Evolutionary conservation across 1,140 invertebrate genomes (phyloP), one percentile per base, ranked within the genome.

Genomic region (Cotesia glomerata): DNA sequence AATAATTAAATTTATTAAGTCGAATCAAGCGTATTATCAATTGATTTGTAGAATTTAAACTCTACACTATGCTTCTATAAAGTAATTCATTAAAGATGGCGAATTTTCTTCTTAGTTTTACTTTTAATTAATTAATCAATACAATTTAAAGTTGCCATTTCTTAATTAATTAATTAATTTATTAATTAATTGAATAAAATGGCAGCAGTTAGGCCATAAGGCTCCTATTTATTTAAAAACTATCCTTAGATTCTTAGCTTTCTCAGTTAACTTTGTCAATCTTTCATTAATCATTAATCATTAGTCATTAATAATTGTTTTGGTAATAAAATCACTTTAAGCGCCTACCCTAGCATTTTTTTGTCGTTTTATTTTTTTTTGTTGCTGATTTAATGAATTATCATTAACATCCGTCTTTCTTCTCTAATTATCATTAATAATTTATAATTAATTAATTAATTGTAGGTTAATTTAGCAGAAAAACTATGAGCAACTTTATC

Each of bases 171-270:
- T 39, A 80, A 82, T 84, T 84, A 84, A 82, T 82, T 78, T 79
- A 81, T 79, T 78, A 66, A 71, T 67, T 77, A 83, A 83, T 82
- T 84, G 84, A 80, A 85, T 75, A 82, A 85, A 85, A 82, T 86
- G 84, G 85, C 83, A 86, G 86, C 86, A 85, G 77, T 86, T 87
- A 86, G 85, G 86, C 86, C 85, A 86, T 87, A 82, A 84, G 83
- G 83, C 85, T 84, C 78, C 84, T 87, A 86, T 85, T 75, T 79
- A 79, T 81, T 85, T 85, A 26, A 26, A 26, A 26, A 26, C 75
- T 85, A 83, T 70, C 84, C 79, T 84, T 81, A 80, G 80, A 84
- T 80, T 81, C 79, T 84, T 81, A 81, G 18, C 18, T 26, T 26
- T 26, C 18, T 26, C 18, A 26, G 18, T 26, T 26, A 26, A 26